A percentile compares a stretch with the other conserved stretches of the same genome.
Evolutionary conservation across 2,797 vertebrate species (phyloP).

Genomic region (Pantherophis alleghaniensis): DNA sequence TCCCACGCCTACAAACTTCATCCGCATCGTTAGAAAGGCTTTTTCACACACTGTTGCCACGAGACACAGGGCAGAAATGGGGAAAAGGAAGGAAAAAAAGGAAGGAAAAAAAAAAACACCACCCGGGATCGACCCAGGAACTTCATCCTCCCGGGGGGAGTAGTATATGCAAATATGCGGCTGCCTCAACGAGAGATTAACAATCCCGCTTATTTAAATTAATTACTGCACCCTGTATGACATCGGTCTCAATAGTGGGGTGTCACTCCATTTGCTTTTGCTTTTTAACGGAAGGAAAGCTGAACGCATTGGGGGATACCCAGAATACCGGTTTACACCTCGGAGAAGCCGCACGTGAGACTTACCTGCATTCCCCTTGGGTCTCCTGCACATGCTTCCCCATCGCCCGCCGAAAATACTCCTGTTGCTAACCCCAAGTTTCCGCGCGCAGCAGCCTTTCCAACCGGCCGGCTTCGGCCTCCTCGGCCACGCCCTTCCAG

Average conservation of each 20-base stretch:
- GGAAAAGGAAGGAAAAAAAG: background rate
- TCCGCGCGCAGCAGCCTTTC: background rate
- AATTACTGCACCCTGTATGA: background rate
- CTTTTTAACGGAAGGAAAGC: background rate
- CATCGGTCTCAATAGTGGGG: background rate
- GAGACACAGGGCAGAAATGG: conserved; percentile 14
- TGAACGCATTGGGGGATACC: background rate
- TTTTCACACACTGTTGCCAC: background rate
- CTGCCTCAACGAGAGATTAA: background rate
- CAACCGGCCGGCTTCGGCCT: background rate
- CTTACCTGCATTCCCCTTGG: background rate
- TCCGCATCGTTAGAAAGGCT: conserved; percentile 5
- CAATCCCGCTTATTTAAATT: background rate
- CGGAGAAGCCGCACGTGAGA: background rate
- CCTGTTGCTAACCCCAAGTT: background rate
- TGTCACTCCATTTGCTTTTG: background rate
- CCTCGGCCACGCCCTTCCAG: conserved; percentile 15
- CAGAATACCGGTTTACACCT: background rate
- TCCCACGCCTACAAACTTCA: conserved; percentile 7
- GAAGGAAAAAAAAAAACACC: background rate
- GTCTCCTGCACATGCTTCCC: background rate
- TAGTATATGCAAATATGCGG: background rate
- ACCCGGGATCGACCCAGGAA: background rate
- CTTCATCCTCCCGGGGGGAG: background rate
- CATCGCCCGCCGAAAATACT: background rate